phyloP scores from a whole-genome alignment of 2,113 vertebrate genomes.

The Cranoglanis bouderius region DNA sequence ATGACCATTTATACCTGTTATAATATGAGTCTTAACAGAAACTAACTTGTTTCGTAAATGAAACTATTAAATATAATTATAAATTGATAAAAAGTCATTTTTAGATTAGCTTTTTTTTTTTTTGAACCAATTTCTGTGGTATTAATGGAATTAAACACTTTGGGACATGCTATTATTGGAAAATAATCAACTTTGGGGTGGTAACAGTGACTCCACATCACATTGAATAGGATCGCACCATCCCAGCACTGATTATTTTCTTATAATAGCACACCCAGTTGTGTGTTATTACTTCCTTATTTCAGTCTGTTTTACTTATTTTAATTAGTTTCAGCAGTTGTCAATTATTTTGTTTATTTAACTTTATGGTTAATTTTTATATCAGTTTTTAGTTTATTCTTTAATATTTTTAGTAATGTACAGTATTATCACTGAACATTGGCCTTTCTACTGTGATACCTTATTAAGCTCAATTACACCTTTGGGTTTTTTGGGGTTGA shows the following conservation, averaged over 20 bases:
- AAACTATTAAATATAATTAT: background rate
- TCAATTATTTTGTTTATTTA: background rate
- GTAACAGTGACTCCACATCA: background rate
- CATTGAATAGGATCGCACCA: too few relatives aligned
- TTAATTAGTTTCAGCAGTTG: background rate
- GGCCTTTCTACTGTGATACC: background rate
- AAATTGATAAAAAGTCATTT: background rate
- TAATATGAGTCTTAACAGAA: background rate
- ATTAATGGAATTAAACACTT: background rate
- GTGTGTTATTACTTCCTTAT: background rate
- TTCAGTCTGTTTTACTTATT: too few relatives aligned
- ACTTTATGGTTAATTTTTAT: background rate
- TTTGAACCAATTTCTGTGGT: background rate
- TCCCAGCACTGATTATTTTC: too few relatives aligned
- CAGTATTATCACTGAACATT: background rate
- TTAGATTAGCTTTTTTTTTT: background rate
- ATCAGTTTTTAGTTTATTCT: background rate
- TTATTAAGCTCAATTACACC: background rate
- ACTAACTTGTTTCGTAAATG: background rate
- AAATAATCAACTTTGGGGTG: background rate
- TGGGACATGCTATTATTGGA: background rate
- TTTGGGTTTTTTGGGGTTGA: background rate
- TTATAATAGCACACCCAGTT: too few relatives aligned
- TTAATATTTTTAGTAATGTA: background rate
- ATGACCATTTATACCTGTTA: background rate